These are phyloP conservation scores for Abrostola triplasia DNA, from an alignment of 2,888 invertebrate genomes.

Conservation along the genomic window DNA sequence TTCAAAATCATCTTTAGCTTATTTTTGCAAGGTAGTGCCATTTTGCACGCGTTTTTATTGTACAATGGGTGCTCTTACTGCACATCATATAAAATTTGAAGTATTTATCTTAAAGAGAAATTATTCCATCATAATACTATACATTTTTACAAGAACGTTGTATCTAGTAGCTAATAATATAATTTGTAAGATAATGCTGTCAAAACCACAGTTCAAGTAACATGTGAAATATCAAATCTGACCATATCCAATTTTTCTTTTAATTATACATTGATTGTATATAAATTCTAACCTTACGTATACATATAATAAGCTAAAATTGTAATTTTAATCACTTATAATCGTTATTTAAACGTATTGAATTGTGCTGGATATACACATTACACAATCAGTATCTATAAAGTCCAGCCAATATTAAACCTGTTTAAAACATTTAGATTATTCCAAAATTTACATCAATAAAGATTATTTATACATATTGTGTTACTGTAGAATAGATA, in stretches of 20 bases:
- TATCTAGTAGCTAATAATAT: slow-evolving; percentile 24
- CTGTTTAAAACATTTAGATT: slow-evolving; percentile 12
- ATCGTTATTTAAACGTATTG: slow-evolving; percentile 13
- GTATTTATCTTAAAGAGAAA: slow-evolving; percentile 33
- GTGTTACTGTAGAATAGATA: slow-evolving; percentile 11
- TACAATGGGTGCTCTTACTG: slow-evolving; percentile 49
- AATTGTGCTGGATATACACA: slow-evolving; percentile 16
- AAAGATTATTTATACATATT: slow-evolving; percentile 22
- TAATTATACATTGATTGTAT: slow-evolving; percentile 12
- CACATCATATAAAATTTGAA: slow-evolving; percentile 32
- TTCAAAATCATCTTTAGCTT: slow-evolving; percentile 8
- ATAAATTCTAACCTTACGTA: slow-evolving; percentile 36
- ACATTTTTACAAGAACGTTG: slow-evolving; percentile 48
- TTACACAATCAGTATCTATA: slow-evolving; percentile 1
- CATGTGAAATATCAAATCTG: slow-evolving; percentile 10
- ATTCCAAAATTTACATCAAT: slow-evolving; percentile 22
- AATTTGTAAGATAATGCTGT: slow-evolving; percentile 18
- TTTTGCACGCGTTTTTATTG: slow-evolving; percentile 35
- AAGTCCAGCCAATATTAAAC: slow-evolving; percentile 28
- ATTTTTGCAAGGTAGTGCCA: slow-evolving; percentile 31
- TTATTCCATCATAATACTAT: slow-evolving; percentile 33
- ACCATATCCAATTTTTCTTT: slow-evolving; percentile 1
- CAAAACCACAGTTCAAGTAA: slow-evolving; percentile 12
- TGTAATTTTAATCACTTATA: slow-evolving; percentile 39
- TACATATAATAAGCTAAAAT: slow-evolving; percentile 27